Base-by-base conservation (phyloP, 2,888 invertebrate species). In the Drepana falcataria region DNA sequence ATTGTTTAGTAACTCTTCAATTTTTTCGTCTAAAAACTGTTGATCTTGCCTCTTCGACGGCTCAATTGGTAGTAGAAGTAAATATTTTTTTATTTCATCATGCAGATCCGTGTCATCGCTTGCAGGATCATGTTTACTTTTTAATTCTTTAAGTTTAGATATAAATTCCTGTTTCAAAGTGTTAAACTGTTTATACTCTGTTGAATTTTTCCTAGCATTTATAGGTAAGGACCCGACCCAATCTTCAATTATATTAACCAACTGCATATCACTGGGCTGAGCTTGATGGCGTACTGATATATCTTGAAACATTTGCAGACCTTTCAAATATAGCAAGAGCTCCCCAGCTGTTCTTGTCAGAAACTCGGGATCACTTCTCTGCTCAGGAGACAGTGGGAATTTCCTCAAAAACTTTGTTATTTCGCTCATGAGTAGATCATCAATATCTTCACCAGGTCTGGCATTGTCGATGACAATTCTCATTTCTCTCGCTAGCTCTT, bases 301-400 rank as follows among this genome's bases (percentile, higher is more conserved):
- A 47, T 69, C 59, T 59, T 65, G 62, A 60, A 69, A 67, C 6
- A 68, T 49, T 49, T 68, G 58, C 37, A 66, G 53, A 5, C 48
- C 54, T 52, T 67, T 71, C 48, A 75, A 55, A 49, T 64, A 56
- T 4, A 63, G 56, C 35, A 71, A 53, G 37, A 75, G 53, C n/a
- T 65, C 51, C 6, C 37, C 48, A 33, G 70, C 63, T 47, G 55
- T 56, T n/a, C 53, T 55, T 21, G 53, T 51, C 48, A 66, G 49
- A 48, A 56, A 62, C 4, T 52, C 33, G 33, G 56, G 47, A 48
- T 64, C 56, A 7, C 56, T 53, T 54, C 63, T 65, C 1, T 57
- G 35, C 4, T 58, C 54, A n/a, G 49, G n/a, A 6, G 58, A 53
- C 53, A 67, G 59, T 1, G 67, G 65, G 40, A 72, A 60, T 40